phyloP scores from a whole-genome alignment of 1,140 invertebrate species.

The Dendroctonus valens region DNA sequence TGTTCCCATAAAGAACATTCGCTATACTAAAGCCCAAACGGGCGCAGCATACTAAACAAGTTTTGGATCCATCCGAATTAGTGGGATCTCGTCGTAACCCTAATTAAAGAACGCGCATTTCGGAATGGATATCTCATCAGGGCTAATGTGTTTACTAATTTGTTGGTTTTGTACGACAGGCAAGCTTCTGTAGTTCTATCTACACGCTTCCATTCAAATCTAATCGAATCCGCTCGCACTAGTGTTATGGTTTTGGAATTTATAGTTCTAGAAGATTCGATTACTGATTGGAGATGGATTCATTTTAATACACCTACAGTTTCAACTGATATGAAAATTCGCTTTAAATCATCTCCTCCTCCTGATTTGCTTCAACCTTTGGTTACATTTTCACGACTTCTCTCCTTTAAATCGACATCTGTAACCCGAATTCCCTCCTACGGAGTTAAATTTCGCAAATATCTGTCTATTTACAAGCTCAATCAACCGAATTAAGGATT shows the following conservation, averaged over 20 bases:
- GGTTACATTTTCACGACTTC: too few relatives aligned
- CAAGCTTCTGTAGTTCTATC: neutral
- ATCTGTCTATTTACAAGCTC: neutral
- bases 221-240: too few relatives aligned
- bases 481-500: slow-evolving; percentile 22
- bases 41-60: slow-evolving; percentile 27
- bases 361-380: too few relatives aligned
- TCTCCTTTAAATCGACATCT: too few relatives aligned
- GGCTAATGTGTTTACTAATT: slow-evolving; percentile 37
- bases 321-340: too few relatives aligned
- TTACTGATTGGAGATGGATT: too few relatives aligned
- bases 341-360: too few relatives aligned
- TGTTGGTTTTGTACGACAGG: slow-evolving; percentile 31
- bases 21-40: slow-evolving; percentile 14
- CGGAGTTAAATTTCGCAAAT: too few relatives aligned
- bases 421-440: too few relatives aligned
- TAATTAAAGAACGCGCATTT: slow-evolving; percentile 35
- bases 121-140: slow-evolving; percentile 36
- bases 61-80: slow-evolving; percentile 21
- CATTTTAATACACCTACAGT: too few relatives aligned
- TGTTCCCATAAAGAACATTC: slow-evolving; percentile 26
- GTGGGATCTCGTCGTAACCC: slow-evolving; percentile 29
- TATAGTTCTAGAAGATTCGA: too few relatives aligned
- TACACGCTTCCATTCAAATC: neutral
- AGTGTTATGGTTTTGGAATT: too few relatives aligned